Conservation (phyloP, 2,888 invertebrate species). For the Cosmia trapezina region DNA sequence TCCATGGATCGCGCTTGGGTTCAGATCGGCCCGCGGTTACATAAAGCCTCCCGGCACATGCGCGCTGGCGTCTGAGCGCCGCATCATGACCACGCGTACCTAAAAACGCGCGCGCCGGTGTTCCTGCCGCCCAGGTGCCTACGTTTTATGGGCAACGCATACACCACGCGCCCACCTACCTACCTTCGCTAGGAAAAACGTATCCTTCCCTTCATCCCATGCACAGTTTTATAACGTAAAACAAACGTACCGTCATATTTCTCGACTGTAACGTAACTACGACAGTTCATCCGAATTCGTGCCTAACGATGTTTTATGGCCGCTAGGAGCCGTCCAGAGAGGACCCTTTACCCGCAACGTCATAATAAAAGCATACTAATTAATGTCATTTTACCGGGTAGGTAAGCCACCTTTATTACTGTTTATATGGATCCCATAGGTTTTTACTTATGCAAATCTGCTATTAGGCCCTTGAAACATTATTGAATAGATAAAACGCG, state of each 20-base stretch:
- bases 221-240: conserved; percentile 40
- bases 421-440: conserved; percentile 46
- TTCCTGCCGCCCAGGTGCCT: conserved; percentile 10
- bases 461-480: neutral
- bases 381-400: conserved; percentile 21
- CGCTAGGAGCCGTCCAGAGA: neutral
- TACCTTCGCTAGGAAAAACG: conserved; percentile 17
- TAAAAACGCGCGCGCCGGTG: conserved; percentile 71
- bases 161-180: conserved; percentile 37
- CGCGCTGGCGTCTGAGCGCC: conserved; percentile 66
- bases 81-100: conserved; percentile 57
- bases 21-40: conserved; percentile 82
- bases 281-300: conserved; percentile 52
- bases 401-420: conserved; percentile 31
- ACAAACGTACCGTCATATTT: conserved; percentile 45
- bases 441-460: conserved; percentile 24
- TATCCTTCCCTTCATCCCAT: conserved; percentile 16
- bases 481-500: conserved; percentile 16
- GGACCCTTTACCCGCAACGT: conserved; percentile 29
- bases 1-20: conserved; percentile 84
- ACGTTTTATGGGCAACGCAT: conserved; percentile 36
- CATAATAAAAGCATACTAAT: conserved; percentile 49
- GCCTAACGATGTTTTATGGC: conserved; percentile 53
- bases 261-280: conserved; percentile 36
- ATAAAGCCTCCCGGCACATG: conserved; percentile 83